Base-by-base conservation (phyloP, 2,113 vertebrate species). In the Willisornis vidua region DNA sequence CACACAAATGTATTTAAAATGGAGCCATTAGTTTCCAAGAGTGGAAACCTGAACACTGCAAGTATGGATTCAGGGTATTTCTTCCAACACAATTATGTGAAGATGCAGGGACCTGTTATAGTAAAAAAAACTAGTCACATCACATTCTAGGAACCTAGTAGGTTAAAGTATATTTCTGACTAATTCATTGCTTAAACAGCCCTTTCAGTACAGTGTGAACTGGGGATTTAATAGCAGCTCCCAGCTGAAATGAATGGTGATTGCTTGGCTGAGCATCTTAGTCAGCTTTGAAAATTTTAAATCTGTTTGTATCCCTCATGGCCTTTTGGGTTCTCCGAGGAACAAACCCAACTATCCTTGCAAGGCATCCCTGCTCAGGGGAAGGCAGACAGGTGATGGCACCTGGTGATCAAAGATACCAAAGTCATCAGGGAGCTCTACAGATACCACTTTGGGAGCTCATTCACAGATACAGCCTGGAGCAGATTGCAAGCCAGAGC, bases 401-500 rank as follows among this genome's bases (percentile, higher is more conserved):
- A 96, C 93, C 94, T 94, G 93, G 72, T 93, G 85, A 93, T 93
- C 75, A 96, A 94, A 94, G 88, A 94, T 95, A 86, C 52, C 85
- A 75, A 94, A 92, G 52, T 88, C 94, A 75, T 80, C 65, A 65
- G 88, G 51, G 94, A 96, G 35, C 46, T 94, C 82, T 93, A 65
- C 15, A 80, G 87, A 92, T 84, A 88, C 72, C 79, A 84, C 95
- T 94, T 81, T 75, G 88, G 88, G 94, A 92, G 73, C 80, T 94
- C 68, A 81, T 81, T 93, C 88, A 61, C 90, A 68, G 83, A 84
- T 92, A 93, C 10, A 96, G 85, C 92, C 83, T 87, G 80, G 73
- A 96, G 92, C 94, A 93, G 96, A 92, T 84, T 94, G 94, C 88
- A 95, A 96, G 85, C 94, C 70, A 85, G 86, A 90, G 90, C 93